Conservation (phyloP, 2,113 vertebrate genomes). For the Hipposideros armiger region DNA sequence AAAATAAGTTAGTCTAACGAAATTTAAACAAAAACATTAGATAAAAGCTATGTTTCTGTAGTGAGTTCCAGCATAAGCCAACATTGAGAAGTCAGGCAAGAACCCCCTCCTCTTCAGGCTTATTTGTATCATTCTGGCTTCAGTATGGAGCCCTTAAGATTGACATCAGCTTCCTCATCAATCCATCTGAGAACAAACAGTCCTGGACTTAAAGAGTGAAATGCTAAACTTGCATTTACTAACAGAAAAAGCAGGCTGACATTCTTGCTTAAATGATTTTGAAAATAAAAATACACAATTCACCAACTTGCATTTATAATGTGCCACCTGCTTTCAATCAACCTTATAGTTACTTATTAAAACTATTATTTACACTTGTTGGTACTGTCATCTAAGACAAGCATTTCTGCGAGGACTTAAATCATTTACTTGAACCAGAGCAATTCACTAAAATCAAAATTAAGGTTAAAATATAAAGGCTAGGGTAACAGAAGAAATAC, state of each 20-base stretch:
- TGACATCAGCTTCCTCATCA: background rate
- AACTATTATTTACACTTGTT: constrained; percentile 56
- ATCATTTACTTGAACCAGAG: constrained; percentile 6
- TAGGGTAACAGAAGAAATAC: background rate
- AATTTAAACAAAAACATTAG: background rate
- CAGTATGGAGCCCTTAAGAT: background rate
- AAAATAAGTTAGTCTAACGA: background rate
- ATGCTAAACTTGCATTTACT: background rate
- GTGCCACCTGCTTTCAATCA: background rate
- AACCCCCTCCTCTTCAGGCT: background rate
- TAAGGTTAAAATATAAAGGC: constrained; percentile 54
- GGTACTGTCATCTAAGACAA: background rate
- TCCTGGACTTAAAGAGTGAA: background rate
- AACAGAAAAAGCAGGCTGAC: background rate
- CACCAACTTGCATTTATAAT: constrained; percentile 10
- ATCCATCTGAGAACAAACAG: background rate
- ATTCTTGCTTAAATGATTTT: constrained; percentile 20
- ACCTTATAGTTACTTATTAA: background rate
- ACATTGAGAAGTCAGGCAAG: background rate
- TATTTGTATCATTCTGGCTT: background rate
- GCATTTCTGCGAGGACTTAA: constrained; percentile 20
- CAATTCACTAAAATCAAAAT: constrained; percentile 48
- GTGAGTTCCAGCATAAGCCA: background rate
- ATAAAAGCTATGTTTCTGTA: background rate
- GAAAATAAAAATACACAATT: constrained; percentile 40